Base-by-base conservation (phyloP, 2,888 invertebrate species). In the Camponotus fellah region DNA sequence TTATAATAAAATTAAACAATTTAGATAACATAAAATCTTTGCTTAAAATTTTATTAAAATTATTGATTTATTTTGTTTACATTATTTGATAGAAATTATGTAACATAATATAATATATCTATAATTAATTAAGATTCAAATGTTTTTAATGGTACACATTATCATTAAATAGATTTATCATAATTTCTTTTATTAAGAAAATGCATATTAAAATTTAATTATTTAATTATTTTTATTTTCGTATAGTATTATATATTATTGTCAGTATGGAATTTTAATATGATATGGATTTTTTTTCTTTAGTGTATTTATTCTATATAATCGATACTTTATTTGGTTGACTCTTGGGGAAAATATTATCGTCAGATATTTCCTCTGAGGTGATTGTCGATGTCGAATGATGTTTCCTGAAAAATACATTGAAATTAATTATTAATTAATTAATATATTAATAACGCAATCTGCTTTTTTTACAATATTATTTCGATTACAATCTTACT, bases 401-500 rank as follows among this genome's bases (percentile, higher is more conserved):
- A 46, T 83, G 83, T 65, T 81, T 83, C 14, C 80, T 83, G 14
- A 56, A 83, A 49, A 6, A 53, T n/a, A 72, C 21, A 8, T 26
- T 10, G 0, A 66, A 26, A 53, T 68, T 60, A 68, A 40, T 32
- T n/a, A 1, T 34, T 37, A 80, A 68, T 69, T 49, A 58, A 10
- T 1, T 14, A 40, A 43, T 12, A 34, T 12, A n/a, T 49, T 65
- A 66, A 4, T 26, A 2, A 26, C 12, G 49, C 17, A 37, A 4
- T 17, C 21, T 64, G 26, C 9, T 37, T 68, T 32, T 9, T 12
- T 66, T 40, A 37, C n/a, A 56, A 68, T 40, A 68, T 40, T 68
- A 3, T 43, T 68, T 34, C 69, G 21, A 1, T n/a, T 9, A 32
- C 5, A n/a, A 12, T 49, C 76, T 82, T 14, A 90, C 91, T 88